Conservation (phyloP, 2,888 invertebrate species). For the Acanthosoma haemorrhoidale region DNA sequence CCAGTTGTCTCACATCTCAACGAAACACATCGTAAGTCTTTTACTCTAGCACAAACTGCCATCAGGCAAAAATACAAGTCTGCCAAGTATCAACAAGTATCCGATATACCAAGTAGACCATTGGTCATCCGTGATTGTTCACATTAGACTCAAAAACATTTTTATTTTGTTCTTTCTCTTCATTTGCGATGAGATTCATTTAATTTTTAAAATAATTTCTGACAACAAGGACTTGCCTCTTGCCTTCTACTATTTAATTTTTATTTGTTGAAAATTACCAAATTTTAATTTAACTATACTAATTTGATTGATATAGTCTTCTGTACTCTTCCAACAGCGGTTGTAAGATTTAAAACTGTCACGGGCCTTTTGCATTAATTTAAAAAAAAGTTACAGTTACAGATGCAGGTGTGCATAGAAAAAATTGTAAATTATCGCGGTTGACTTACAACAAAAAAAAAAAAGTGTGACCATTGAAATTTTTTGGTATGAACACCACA, state of each 20-base stretch:
- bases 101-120: background rate
- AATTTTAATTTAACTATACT: background rate
- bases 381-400: no score
- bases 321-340: background rate
- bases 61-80: slow-evolving; percentile 81
- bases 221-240: slow-evolving; percentile 10
- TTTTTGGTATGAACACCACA: no score
- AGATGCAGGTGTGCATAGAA: no score
- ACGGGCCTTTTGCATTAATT: no score
- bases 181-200: background rate
- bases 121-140: background rate
- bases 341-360: no score
- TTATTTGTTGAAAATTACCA: background rate
- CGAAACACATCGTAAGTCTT: slow-evolving; percentile 58
- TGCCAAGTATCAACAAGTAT: slow-evolving; percentile 45
- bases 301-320: background rate
- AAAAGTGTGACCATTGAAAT: no score
- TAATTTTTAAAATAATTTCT: background rate
- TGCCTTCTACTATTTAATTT: background rate
- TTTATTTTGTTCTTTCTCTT: no score
- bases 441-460: no score
- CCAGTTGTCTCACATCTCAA: slow-evolving; percentile 63
- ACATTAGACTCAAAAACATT: no score
- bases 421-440: no score
- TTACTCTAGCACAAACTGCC: slow-evolving; percentile 68